Evolutionary conservation across 2,797 vertebrate species (phyloP).

Genomic region (Gambelia wislizenii): DNA sequence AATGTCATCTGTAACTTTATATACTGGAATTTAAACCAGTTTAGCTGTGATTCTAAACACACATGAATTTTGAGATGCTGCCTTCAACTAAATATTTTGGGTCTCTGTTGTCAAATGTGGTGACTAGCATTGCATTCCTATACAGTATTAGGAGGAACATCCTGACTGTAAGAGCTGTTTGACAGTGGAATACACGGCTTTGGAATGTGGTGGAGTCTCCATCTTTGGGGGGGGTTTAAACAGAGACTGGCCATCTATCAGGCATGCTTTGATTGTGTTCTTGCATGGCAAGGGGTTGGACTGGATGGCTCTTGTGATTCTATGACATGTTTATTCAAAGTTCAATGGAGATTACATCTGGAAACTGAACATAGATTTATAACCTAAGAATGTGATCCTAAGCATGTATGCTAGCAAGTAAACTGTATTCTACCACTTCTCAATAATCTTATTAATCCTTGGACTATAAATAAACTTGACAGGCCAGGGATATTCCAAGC

Average conservation of each 20-base stretch:
- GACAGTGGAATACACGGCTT: too few species aligned
- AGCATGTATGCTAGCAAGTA: background rate
- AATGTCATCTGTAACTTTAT: background rate
- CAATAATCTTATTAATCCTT: background rate
- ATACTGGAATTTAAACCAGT: background rate
- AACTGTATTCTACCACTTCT: background rate
- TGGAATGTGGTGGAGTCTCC: too few species aligned
- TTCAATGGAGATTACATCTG: background rate
- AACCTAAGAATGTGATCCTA: background rate
- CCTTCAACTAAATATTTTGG: background rate
- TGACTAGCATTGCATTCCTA: background rate
- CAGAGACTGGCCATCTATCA: too few species aligned
- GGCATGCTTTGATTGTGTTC: too few species aligned
- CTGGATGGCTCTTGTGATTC: too few species aligned
- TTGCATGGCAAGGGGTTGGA: too few species aligned
- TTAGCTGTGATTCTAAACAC: background rate
- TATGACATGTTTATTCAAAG: background rate
- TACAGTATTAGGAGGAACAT: too few species aligned
- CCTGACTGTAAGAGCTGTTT: too few species aligned
- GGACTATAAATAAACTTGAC: background rate
- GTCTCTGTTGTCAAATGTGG: background rate
- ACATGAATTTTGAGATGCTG: background rate
- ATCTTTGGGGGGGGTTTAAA: too few species aligned
- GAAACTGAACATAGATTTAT: background rate
- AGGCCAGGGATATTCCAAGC: too few species aligned